Conservation (phyloP, 1,140 invertebrate genomes). For the Chlorops oryzae region DNA sequence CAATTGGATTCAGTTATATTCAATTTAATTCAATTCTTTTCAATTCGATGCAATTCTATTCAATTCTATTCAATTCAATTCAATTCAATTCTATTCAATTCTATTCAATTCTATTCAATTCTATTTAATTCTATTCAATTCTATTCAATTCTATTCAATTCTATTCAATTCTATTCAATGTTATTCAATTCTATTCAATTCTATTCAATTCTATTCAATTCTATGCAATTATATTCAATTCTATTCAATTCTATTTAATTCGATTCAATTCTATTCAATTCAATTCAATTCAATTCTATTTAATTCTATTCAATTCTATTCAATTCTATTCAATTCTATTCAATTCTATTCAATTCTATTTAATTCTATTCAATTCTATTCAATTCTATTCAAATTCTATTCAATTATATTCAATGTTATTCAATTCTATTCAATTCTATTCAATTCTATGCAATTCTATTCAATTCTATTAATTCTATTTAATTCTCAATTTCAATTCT, state of each 20-base stretch:
- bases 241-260: slow-evolving; percentile 1
- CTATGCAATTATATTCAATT: not conserved
- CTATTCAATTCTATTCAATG: no score
- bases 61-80: slow-evolving; percentile 2
- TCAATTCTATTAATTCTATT: slow-evolving; percentile 1
- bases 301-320: slow-evolving; percentile 9
- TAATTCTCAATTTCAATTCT: not conserved
- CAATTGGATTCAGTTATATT: no score
- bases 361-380: slow-evolving; percentile 9
- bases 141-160: slow-evolving; percentile 12
- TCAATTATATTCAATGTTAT: slow-evolving; percentile 2
- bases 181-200: slow-evolving; percentile 3
- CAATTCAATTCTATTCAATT: slow-evolving; percentile 10
- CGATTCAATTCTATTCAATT: slow-evolving; percentile 1
- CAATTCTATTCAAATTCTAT: slow-evolving; percentile 9
- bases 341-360: slow-evolving; percentile 5
- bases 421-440: slow-evolving; percentile 1
- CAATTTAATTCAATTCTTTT: no score
- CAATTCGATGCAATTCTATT: no score
- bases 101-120: slow-evolving; percentile 12
- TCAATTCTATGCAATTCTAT: slow-evolving; percentile 1
- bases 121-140: slow-evolving; percentile 11
- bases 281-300: no score
- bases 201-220: slow-evolving; percentile 6
- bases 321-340: slow-evolving; percentile 11